Percentiles rank a stretch among this genome's conserved stretches.
These are phyloP conservation scores for Fragariocoptes setiger DNA, from an alignment of 1,140 invertebrate species.

Conservation along the genomic window DNA sequence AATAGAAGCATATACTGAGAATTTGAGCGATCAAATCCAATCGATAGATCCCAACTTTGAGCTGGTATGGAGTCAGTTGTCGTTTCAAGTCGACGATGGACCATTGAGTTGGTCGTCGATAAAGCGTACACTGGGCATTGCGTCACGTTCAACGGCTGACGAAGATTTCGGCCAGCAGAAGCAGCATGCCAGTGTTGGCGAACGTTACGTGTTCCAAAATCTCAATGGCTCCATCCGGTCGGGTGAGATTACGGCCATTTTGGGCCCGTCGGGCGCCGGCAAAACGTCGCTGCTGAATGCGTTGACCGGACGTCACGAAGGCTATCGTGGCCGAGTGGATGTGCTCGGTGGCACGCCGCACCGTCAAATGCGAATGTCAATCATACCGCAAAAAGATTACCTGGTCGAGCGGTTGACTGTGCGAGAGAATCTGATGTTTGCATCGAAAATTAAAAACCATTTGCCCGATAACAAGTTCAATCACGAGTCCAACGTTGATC, in stretches of 20 bases:
- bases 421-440: conserved; percentile 7
- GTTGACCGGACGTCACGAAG: not conserved
- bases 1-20: no score
- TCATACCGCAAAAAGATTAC: conserved; percentile 9
- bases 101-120: no score
- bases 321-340: not conserved
- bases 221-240: conserved; percentile 12
- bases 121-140: no score
- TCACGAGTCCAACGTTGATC: not conserved
- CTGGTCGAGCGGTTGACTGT: conserved; percentile 7
- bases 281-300: not conserved
- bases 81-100: no score
- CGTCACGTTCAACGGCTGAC: no score
- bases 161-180: no score
- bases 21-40: no score
- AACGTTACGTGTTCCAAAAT: conserved; percentile 1
- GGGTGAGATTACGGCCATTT: conserved; percentile 22
- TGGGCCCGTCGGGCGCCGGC: conserved; percentile 27
- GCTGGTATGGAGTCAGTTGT: no score
- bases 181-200: no score
- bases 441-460: conserved; percentile 7
- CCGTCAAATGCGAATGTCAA: conserved; percentile 3
- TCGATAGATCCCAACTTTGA: no score
- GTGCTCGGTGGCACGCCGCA: not conserved
- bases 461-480: conserved; percentile 4